Evolutionary conservation across 2,113 vertebrate species (phyloP).

Genomic region (Bothrops jararaca): DNA sequence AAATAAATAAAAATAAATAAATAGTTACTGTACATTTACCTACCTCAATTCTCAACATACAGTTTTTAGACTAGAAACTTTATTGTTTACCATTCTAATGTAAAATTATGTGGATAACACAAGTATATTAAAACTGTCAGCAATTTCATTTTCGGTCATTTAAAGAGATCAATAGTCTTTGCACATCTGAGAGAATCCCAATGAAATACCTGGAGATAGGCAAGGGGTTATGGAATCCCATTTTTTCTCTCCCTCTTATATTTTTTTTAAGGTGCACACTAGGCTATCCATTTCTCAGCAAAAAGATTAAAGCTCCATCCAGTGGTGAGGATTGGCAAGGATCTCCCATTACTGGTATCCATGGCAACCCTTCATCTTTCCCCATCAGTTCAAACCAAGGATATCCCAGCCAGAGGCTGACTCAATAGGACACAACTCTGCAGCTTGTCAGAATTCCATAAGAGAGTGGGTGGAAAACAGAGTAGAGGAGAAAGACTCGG

Average conservation of each 20-base stretch:
- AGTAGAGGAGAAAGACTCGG: neutral
- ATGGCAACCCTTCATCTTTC: conserved; percentile 36
- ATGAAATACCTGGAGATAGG: neutral
- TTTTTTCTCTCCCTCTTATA: neutral
- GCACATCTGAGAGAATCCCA: neutral
- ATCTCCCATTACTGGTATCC: conserved; percentile 20
- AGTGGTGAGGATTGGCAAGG: conserved; percentile 15
- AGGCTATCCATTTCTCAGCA: neutral
- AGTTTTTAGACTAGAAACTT: neutral
- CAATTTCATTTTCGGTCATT: neutral
- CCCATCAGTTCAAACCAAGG: neutral
- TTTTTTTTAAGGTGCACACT: neutral
- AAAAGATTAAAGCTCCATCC: conserved; percentile 47
- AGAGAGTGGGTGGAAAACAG: accelerated
- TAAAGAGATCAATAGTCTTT: neutral
- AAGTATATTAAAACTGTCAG: neutral
- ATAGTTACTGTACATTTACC: neutral
- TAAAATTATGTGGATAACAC: neutral
- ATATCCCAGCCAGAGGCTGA: neutral
- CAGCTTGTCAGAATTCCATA: neutral
- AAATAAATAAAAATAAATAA: no score
- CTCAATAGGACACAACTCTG: neutral
- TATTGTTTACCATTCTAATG: neutral
- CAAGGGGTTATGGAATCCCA: neutral
- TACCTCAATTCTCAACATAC: neutral